Conservation (phyloP, 2,113 vertebrate genomes). For the Otocyon megalotis region DNA sequence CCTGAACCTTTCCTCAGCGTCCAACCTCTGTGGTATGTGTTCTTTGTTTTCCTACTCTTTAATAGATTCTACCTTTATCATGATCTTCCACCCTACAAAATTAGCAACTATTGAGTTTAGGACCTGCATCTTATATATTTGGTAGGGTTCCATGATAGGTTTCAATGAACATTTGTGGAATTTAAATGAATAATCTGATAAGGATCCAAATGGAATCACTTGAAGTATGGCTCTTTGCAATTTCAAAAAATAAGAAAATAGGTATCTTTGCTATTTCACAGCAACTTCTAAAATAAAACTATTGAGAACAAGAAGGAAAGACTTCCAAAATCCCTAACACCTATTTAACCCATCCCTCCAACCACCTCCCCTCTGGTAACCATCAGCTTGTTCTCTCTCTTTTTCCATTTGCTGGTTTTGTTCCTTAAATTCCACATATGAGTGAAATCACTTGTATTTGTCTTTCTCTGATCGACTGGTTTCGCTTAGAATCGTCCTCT, state of each 20-base stretch:
- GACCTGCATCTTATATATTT: not conserved
- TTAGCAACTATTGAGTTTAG: not conserved
- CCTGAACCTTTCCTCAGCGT: not conserved
- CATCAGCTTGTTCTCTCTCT: not conserved
- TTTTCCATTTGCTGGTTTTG: not conserved
- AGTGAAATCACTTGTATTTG: not conserved
- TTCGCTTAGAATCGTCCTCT: not conserved
- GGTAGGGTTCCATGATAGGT: not conserved
- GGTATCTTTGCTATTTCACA: not conserved
- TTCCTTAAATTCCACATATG: not conserved
- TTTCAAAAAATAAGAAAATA: conserved; percentile 54
- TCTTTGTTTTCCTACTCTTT: not conserved
- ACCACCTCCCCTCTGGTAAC: not conserved
- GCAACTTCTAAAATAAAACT: not conserved
- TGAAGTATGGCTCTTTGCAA: not conserved
- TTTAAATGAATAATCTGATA: conserved; percentile 43
- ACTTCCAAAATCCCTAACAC: not conserved
- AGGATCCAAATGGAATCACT: not conserved
- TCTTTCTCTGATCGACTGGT: not conserved
- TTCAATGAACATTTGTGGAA: not conserved
- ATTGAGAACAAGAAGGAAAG: not conserved
- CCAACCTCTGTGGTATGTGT: not conserved
- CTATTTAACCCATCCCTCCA: not conserved
- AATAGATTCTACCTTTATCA: not conserved
- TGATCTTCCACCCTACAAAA: not conserved